Conservation (phyloP, 2,113 vertebrate species). For the Lagopus muta region DNA sequence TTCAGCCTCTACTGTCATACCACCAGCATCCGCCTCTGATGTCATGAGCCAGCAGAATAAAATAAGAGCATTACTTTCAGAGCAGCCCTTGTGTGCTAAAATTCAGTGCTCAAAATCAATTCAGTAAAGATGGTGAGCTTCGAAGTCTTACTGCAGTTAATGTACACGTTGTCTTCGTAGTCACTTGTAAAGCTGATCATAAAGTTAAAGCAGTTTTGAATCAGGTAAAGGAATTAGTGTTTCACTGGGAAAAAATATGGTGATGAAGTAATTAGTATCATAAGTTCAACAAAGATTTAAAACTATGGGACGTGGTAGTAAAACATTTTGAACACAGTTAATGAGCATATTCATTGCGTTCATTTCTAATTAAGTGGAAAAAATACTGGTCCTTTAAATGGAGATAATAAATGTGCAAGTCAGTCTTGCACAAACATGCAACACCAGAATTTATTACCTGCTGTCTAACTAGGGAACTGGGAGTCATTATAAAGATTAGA, state of each 20-base stretch:
- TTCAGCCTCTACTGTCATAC: not conserved
- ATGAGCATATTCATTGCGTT: conserved; percentile 49
- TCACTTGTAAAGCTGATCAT: not conserved
- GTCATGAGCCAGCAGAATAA: not conserved
- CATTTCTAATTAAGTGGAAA: conserved; percentile 58
- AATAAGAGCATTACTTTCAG: not conserved
- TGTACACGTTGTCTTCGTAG: not conserved
- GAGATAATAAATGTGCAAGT: conserved; percentile 59
- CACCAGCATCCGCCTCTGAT: not conserved
- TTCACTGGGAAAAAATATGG: not conserved
- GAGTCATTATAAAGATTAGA: conserved; percentile 63
- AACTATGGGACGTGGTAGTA: not conserved
- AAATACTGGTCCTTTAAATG: conserved; percentile 42
- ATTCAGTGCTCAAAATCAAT: not conserved
- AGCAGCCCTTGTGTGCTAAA: not conserved
- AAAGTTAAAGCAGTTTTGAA: not conserved
- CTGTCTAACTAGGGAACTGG: conserved; percentile 64
- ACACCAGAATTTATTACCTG: conserved; percentile 64
- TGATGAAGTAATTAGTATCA: conserved; percentile 34
- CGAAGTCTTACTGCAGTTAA: not conserved
- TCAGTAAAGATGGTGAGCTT: not conserved
- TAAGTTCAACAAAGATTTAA: conserved; percentile 51
- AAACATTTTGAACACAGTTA: conserved; percentile 43
- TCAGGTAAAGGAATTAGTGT: conserved; percentile 23
- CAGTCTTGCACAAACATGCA: conserved; percentile 64